Percentiles rank a stretch among this genome's conserved stretches.
These are phyloP conservation scores for Fulica atra DNA, from an alignment of 2,113 vertebrate species.

Conservation along the genomic window DNA sequence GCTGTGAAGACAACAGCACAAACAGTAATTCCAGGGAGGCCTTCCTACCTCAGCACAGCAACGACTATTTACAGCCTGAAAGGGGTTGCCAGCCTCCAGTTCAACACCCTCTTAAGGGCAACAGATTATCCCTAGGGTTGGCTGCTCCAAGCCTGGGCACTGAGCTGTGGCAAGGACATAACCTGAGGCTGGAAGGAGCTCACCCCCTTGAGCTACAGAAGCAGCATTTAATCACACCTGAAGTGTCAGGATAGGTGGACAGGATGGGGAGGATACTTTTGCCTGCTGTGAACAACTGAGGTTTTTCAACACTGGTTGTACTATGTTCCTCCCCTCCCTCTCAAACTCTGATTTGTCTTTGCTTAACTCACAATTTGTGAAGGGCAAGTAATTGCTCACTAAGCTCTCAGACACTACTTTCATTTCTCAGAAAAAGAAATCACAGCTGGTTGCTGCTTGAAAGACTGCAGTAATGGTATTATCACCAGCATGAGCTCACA, in stretches of 20 bases:
- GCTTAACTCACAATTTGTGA: not conserved
- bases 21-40: conserved; percentile 25
- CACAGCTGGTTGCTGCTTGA: not conserved
- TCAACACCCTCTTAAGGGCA: conserved; percentile 39
- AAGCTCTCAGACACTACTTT: not conserved
- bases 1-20: not conserved
- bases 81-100: conserved; percentile 1
- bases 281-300: not conserved
- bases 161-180: not conserved
- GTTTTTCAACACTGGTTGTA: not conserved
- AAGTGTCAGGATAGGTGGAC: not conserved
- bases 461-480: not conserved
- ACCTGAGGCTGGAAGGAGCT: not conserved
- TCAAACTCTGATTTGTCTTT: not conserved
- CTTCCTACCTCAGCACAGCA: conserved; percentile 4
- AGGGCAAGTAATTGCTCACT: not conserved
- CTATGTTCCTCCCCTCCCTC: not conserved
- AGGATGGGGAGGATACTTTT: not conserved
- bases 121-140: not conserved
- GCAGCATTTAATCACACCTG: not conserved
- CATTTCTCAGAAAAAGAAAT: not conserved
- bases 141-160: not conserved
- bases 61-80: conserved; percentile 36
- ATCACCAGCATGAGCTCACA: not conserved
- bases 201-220: not conserved